Base-by-base conservation (phyloP, 2,888 invertebrate species). In the Chrysolina americana region DNA sequence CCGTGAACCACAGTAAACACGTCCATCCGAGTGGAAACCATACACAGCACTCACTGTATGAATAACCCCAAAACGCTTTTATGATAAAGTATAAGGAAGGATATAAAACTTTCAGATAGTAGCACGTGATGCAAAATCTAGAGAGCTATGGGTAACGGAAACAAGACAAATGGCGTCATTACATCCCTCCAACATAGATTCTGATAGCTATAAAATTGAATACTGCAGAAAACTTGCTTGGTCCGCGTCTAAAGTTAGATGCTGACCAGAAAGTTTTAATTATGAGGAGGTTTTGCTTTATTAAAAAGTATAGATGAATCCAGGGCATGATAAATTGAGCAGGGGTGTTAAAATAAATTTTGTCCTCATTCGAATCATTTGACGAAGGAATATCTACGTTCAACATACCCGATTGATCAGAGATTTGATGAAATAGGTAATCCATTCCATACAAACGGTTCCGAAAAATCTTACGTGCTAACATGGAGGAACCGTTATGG, bases 51-150 rank as follows among this genome's bases (percentile, higher is more conserved):
- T 76, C 23, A 59, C 41, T 76, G 76, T 75, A 79, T 79, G 79
- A 76, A 71, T 75, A 70, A 69, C 70, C 56, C 64, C 48, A 56
- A 62, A 76, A 76, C 65, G 70, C 41, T 70, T 65, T 77, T 75
- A 75, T 75, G 73, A 75, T 77, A 71, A 71, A 77, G 77, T 75
- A 70, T 68, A 36, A 44, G 70, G 65, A 62, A 44, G 48, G 68
- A 68, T 73, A 72, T 70, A 63, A 72, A 75, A 77, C 70, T 73
- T 76, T 76, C 62, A 68, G 75, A 74, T 70, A 71, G 74, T 65
- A 64, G 73, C 74, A 77, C 78, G 77, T 79, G 77, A 78, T 70
- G 75, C 71, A 78, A 72, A 78, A 74, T 71, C 70, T 71, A 70
- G 74, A 71, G 74, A 69, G 76, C 74, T 63, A 73, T 71, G 68